phyloP scores from a whole-genome alignment of 2,797 vertebrate species.

The Thalassophryne amazonica region DNA sequence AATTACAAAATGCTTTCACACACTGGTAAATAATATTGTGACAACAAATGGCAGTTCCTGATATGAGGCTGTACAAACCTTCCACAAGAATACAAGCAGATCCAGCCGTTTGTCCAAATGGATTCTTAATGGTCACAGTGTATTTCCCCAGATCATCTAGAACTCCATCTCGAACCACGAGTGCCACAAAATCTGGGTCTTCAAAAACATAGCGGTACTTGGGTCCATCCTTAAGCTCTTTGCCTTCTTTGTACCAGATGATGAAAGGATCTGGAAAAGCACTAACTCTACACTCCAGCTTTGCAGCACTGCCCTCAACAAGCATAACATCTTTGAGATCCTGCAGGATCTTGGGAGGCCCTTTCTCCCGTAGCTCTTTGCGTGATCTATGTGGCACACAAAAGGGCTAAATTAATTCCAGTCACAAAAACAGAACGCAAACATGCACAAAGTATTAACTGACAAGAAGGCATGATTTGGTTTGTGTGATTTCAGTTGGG shows the following conservation, averaged over 20 bases:
- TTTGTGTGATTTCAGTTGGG: too few relatives aligned
- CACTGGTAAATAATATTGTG: neutral
- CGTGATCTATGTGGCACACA: slow-evolving; percentile 46
- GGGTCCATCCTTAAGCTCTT: slow-evolving; percentile 67
- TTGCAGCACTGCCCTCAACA: slow-evolving; percentile 70
- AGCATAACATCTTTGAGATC: slow-evolving; percentile 70
- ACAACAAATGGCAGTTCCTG: neutral
- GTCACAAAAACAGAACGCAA: neutral
- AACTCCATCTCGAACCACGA: slow-evolving; percentile 65
- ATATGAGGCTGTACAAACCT: slow-evolving; percentile 35
- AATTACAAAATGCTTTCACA: neutral
- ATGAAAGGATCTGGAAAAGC: slow-evolving; percentile 74
- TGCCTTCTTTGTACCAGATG: slow-evolving; percentile 68
- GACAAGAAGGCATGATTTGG: too few relatives aligned
- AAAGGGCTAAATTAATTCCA: neutral
- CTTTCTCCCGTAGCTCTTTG: slow-evolving; percentile 69
- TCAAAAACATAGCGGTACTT: slow-evolving; percentile 74
- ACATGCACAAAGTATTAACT: too few relatives aligned
- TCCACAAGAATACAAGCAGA: slow-evolving; percentile 71
- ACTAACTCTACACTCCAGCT: slow-evolving; percentile 69
- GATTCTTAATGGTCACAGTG: slow-evolving; percentile 68
- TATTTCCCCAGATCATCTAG: slow-evolving; percentile 70
- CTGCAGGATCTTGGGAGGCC: slow-evolving; percentile 68
- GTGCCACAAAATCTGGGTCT: slow-evolving; percentile 68
- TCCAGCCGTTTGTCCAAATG: slow-evolving; percentile 68